Conservation (phyloP, 2,888 invertebrate species). For the Microctonus brassicae region DNA sequence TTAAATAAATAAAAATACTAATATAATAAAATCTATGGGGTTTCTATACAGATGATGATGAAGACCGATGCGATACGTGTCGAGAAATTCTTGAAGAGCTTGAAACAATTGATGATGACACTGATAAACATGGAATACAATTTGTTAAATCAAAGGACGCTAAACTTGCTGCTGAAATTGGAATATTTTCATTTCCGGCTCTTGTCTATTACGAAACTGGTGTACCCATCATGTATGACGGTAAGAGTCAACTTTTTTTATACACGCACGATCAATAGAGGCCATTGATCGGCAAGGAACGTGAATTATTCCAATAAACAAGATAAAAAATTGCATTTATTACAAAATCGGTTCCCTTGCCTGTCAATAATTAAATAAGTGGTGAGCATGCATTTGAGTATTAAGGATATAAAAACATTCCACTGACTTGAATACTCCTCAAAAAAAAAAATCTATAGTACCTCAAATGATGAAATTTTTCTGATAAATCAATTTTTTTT, state of each 20-base stretch:
- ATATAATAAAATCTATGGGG: no score
- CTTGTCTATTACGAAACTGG: slow-evolving; percentile 94
- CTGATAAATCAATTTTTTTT: no score
- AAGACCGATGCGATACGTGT: slow-evolving; percentile 88
- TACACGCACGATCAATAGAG: not conserved
- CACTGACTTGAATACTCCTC: not conserved
- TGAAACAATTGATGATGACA: slow-evolving; percentile 93
- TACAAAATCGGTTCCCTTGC: not conserved
- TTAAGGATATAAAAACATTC: not conserved
- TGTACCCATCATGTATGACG: slow-evolving; percentile 94
- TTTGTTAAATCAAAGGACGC: slow-evolving; percentile 94
- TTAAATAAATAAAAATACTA: not conserved
- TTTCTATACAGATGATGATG: slow-evolving; percentile 85
- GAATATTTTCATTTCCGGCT: slow-evolving; percentile 92
- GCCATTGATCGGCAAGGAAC: not conserved
- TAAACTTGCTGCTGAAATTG: slow-evolving; percentile 89
- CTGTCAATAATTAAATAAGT: not conserved
- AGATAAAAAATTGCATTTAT: not conserved
- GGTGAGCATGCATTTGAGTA: not conserved
- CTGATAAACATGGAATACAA: slow-evolving; percentile 92
- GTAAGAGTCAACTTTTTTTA: slow-evolving; percentile 73
- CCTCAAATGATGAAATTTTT: no score
- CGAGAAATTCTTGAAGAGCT: slow-evolving; percentile 87
- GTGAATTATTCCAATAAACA: not conserved
- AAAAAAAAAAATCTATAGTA: not conserved